A percentile compares a stretch with the other conserved stretches of the same genome.
Conservation (phyloP, 2,888 invertebrate genomes). For the Prenolepis imparis region DNA sequence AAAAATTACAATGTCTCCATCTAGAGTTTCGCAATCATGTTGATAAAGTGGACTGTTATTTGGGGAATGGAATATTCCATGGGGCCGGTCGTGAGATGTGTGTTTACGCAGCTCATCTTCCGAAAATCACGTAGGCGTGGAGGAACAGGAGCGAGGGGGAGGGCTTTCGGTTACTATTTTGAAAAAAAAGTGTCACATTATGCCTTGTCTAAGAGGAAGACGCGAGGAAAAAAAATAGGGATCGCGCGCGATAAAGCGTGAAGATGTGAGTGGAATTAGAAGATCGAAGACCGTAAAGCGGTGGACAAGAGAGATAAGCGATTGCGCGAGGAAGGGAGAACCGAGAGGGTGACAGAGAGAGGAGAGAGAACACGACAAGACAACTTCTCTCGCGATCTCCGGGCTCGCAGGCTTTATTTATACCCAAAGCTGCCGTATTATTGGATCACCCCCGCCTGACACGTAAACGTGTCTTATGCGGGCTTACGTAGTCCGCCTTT, state of each 20-base stretch:
- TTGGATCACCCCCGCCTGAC: constrained; percentile 84
- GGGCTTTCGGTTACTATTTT: constrained; percentile 65
- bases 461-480: constrained; percentile 79
- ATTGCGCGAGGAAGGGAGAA: constrained; percentile 19
- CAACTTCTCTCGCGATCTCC: constrained; percentile 76
- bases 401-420: constrained; percentile 83
- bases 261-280: constrained; percentile 40
- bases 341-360: constrained; percentile 32
- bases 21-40: constrained; percentile 29
- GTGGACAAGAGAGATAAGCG: constrained; percentile 57
- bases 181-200: constrained; percentile 63
- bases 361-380: constrained; percentile 61
- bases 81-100: constrained; percentile 24
- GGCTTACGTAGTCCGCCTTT: constrained; percentile 73
- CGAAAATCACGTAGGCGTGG: constrained; percentile 47
- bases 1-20: constrained; percentile 13
- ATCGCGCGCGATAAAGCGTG: constrained; percentile 27
- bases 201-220: constrained; percentile 2
- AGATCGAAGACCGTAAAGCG: constrained; percentile 48
- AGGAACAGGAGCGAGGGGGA: constrained; percentile 12
- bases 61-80: constrained; percentile 59
- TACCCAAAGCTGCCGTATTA: constrained; percentile 85
- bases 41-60: constrained; percentile 65
- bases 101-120: constrained; percentile 54
- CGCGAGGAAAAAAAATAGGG: constrained; percentile 28